Base-by-base conservation (phyloP, 2,888 invertebrate species). In the Polydrusus pterygomalis region DNA sequence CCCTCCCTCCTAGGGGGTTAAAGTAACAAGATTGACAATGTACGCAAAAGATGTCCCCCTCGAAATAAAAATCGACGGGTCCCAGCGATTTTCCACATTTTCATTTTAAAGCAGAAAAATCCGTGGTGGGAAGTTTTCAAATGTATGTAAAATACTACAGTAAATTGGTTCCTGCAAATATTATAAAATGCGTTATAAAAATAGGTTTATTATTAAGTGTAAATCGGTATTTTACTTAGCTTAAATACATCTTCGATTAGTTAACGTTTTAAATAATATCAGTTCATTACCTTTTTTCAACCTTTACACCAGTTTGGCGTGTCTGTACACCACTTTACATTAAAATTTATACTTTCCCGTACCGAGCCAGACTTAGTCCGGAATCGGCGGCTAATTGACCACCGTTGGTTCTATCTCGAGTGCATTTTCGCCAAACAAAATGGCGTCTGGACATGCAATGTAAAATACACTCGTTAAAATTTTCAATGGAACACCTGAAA, bases 341-440 rank as follows among this genome's bases (percentile, higher is more conserved):
- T 72, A 74, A 76, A 78, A 78, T 78, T 77, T 78, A 76, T 77
- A 76, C 70, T 73, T 73, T 63, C 69, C 68, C 58, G 65, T 63
- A 63, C 56, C 72, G 71, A 58, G 68, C 71, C 60, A 70, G 74
- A 74, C 75, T 34, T 67, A 60, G 75, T 67, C 78, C 75, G 77
- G 77, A 77, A 71, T 74, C 65, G 77, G 65, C 65, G 64, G 72
- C 74, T 78, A 78, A 78, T 78, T 77, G 78, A 74, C 78, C 78
- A 76, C 74, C 76, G 74, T 74, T 74, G 74, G 74, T 77, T 70
- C 70, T 77, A 77, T 74, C 74, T 78, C 74, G 76, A 74, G 77
- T 77, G 74, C 76, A 78, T 78, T 78, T 77, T 76, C 56, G 68
- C 68, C 68, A 67, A 49, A 63, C 73, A 54, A 70, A 76, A 78